A percentile compares a stretch with the other conserved stretches of the same genome.
These are phyloP conservation scores for Lophius americanus DNA, from an alignment of 2,797 vertebrate species.

Conservation along the genomic window DNA sequence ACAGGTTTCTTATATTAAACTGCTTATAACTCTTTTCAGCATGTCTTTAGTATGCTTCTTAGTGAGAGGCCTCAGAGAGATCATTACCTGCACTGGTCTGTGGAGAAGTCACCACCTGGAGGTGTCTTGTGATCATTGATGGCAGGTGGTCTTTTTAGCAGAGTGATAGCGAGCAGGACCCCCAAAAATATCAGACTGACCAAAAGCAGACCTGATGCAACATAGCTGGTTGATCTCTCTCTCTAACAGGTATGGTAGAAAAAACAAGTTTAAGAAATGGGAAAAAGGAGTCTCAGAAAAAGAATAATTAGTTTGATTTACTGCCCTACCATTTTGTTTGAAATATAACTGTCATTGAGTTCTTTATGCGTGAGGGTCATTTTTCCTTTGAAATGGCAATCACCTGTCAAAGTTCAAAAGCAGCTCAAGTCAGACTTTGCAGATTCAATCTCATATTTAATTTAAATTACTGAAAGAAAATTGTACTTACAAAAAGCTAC, in stretches of 20 bases:
- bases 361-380: constrained; percentile 61
- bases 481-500: constrained; percentile 52
- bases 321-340: constrained; percentile 69
- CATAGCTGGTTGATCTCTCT: constrained; percentile 59
- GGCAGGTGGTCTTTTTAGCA: constrained; percentile 59
- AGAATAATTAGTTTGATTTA: not conserved
- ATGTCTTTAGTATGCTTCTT: too few relatives aligned
- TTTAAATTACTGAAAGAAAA: constrained; percentile 11
- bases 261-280: not conserved
- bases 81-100: constrained; percentile 71
- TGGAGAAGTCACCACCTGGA: constrained; percentile 15
- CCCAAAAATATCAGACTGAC: constrained; percentile 65
- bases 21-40: too few relatives aligned
- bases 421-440: too few relatives aligned
- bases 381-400: constrained; percentile 16
- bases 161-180: constrained; percentile 60
- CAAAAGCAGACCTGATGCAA: constrained; percentile 45
- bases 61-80: too few relatives aligned
- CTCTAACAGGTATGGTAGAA: not conserved
- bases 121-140: constrained; percentile 29
- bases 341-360: constrained; percentile 62
- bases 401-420: constrained; percentile 26
- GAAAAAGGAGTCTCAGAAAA: too few relatives aligned
- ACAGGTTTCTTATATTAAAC: too few relatives aligned
- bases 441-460: not conserved